A percentile compares a stretch with the other conserved stretches of the same genome.
Evolutionary conservation across 2,113 vertebrate species (phyloP).

Genomic region (Neolamprologus variostigma): DNA sequence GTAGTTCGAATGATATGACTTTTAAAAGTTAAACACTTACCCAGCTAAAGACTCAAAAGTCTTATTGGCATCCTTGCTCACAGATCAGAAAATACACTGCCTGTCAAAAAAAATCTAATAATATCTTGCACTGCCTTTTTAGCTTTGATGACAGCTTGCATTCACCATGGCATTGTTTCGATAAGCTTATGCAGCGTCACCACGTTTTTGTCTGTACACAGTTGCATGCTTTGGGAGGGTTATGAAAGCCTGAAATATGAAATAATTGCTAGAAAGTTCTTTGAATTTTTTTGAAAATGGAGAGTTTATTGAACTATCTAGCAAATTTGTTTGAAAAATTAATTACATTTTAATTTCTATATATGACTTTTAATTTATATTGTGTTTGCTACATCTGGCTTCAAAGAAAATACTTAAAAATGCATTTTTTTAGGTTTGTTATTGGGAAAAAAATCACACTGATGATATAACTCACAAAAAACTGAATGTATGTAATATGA

Average conservation of each 20-base stretch:
- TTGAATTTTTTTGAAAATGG: neutral
- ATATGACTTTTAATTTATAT: neutral
- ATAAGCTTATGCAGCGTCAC: neutral
- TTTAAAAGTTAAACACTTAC: neutral
- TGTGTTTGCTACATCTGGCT: neutral
- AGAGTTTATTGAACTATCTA: neutral
- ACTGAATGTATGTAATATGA: neutral
- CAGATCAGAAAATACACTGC: neutral
- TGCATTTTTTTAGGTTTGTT: neutral
- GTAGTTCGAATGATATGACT: neutral
- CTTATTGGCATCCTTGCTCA: neutral
- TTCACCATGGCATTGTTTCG: neutral
- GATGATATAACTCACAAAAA: neutral
- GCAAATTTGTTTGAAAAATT: neutral
- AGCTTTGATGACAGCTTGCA: fast-evolving
- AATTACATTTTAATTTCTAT: neutral
- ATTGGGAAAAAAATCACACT: neutral
- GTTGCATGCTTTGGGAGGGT: neutral
- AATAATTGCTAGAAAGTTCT: neutral
- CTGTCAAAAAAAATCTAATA: neutral
- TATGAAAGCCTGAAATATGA: neutral
- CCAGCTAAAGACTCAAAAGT: neutral
- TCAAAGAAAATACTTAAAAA: neutral
- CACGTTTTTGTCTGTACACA: neutral
- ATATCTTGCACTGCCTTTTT: neutral